Percentiles rank a stretch among this genome's conserved stretches.
Evolutionary conservation across 1,140 invertebrate genomes (phyloP).

Genomic region (Atopsyche davidsoni): DNA sequence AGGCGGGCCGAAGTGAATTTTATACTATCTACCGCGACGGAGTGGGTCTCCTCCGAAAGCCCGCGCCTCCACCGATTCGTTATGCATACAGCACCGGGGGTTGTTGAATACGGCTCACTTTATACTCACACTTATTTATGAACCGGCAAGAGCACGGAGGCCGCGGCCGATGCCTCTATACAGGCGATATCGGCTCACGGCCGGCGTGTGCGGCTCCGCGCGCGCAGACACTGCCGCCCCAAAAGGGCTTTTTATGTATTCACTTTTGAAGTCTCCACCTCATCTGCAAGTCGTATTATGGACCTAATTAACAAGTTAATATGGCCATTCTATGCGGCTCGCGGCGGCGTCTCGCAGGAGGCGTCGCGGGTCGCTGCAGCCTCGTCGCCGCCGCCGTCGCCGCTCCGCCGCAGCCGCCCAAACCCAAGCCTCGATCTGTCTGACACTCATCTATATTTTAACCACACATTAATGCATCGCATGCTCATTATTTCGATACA

Average conservation of each 20-base stretch:
- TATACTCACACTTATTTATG: conserved; percentile 49
- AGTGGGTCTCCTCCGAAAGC: conserved; percentile 41
- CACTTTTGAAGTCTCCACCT: conserved; percentile 57
- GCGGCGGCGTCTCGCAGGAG: conserved; percentile 31
- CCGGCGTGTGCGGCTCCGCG: conserved; percentile 37
- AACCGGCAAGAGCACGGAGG: conserved; percentile 53
- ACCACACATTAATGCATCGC: too few species aligned
- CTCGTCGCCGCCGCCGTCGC: not conserved
- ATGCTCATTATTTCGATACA: too few species aligned
- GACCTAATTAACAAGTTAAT: conserved; percentile 86
- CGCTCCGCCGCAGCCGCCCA: not conserved
- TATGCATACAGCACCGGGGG: conserved; percentile 54
- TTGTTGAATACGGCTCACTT: conserved; percentile 50
- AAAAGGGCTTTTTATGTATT: conserved; percentile 52
- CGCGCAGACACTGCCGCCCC: conserved; percentile 51
- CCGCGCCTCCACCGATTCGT: conserved; percentile 47
- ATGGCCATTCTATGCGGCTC: conserved; percentile 50
- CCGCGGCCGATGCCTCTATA: conserved; percentile 40
- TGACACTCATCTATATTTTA: too few species aligned
- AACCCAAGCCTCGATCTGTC: not conserved
- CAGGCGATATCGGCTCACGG: conserved; percentile 56
- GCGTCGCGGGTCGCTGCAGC: conserved; percentile 13
- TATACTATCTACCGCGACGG: conserved; percentile 48
- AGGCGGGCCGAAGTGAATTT: conserved; percentile 41
- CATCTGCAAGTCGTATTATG: conserved; percentile 86